Evolutionary conservation across 1,140 invertebrate species (phyloP), one percentile per base, ranked within the genome.

Genomic region (Lethrus apterus): DNA sequence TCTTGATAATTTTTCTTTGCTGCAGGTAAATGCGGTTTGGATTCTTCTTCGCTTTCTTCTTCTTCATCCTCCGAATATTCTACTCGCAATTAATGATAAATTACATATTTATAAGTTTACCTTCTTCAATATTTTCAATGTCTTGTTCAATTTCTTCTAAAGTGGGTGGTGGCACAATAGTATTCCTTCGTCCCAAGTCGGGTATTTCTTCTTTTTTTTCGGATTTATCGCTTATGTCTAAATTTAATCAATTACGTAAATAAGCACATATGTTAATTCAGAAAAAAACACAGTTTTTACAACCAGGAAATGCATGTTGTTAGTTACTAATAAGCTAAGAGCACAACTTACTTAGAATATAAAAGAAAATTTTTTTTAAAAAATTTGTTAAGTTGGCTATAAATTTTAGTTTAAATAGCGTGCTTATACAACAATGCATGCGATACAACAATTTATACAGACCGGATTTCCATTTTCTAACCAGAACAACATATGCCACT

Each of bases 401-500:
- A n/a, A n/a, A n/a, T n/a, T n/a, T n/a, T n/a, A n/a, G n/a, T n/a
- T n/a, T n/a, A n/a, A n/a, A n/a, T n/a, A n/a, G n/a, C n/a, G n/a
- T n/a, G n/a, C n/a, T n/a, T n/a, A n/a, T n/a, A n/a, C n/a, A n/a
- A n/a, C n/a, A n/a, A n/a, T n/a, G n/a, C n/a, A n/a, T n/a, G n/a
- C n/a, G n/a, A n/a, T n/a, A n/a, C n/a, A n/a, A n/a, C n/a, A n/a
- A n/a, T n/a, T n/a, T n/a, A n/a, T n/a, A n/a, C n/a, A n/a, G n/a
- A 65, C 63, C 63, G 50, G 55, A 49, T 46, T 51, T 58, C 60
- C 60, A 57, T 64, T 72, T 72, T 68, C 64, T 66, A 62, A 73
- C 60, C 58, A 74, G 74, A 63, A 86, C 83, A 64, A 83, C 78
- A 70, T 85, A 82, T 57, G 83, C 84, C 61, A 84, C 82, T 58